Evolutionary conservation across 2,888 invertebrate genomes (phyloP), one percentile per base, ranked within the genome.

Genomic region (Caenorhabditis sulstoni): DNA sequence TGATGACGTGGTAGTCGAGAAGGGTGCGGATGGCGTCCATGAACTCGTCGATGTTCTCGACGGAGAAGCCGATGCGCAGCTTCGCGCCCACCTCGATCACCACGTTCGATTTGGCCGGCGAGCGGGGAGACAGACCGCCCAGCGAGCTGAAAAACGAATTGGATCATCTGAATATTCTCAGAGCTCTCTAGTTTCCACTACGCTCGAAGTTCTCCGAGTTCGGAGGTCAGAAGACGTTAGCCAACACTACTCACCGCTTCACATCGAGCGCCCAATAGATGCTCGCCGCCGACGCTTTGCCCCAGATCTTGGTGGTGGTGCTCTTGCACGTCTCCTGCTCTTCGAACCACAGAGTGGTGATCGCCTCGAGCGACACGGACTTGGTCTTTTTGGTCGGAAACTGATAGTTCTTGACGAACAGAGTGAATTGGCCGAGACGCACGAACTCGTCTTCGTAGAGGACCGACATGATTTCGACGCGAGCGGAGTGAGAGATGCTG

Each of bases 371-470:
- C 9, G 76, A 68, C 1, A 83, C 64, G 0, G 58, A 55, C 55
- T 81, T 81, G 35, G 68, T 77, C 47, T 76, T 81, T 47, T 84
- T 81, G 22, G 58, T 79, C 14, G 85, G 85, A 58, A 84, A 83
- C 50, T 82, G 81, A 58, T 82, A 85, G 70, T 85, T 84, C 52
- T 81, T 76, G 53, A 85, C 44, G 50, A 80, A 76, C 9, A 85
- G 73, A 11, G 77, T 76, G 57, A 66, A 80, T 18, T 84, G 78
- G 14, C 78, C 81, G 23, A 85, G 76, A 14, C 73, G 55, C 11
- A 85, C 84, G 75, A 71, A 83, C n/a, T 83, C 83, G 70, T 85
- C 85, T 57, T 82, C 82, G 74, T 85, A 85, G 11, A 83, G 70
- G 50, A 65, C 45, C 44, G 79, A 70, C 82, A 85, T 83, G 61